Evolutionary conservation across 2,888 invertebrate genomes (phyloP).

Genomic region (Philaethria dido): DNA sequence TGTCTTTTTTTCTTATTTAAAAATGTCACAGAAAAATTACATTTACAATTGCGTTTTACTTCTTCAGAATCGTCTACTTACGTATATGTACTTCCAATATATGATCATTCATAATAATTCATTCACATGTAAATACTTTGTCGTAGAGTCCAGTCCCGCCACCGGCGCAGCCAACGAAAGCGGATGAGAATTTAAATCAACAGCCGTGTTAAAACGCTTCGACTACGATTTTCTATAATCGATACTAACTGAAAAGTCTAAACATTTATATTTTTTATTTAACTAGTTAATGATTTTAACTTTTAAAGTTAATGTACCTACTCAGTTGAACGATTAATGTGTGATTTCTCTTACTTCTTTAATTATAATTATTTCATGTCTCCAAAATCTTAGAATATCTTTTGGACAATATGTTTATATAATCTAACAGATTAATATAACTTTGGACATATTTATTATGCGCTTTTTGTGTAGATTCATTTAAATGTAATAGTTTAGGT

Average conservation of each 20-base stretch:
- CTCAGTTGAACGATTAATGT: constrained; percentile 52
- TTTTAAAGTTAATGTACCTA: constrained; percentile 56
- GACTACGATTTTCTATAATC: constrained; percentile 49
- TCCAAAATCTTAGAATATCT: constrained; percentile 18
- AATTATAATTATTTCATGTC: constrained; percentile 8
- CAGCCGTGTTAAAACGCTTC: constrained; percentile 80
- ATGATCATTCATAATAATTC: not conserved
- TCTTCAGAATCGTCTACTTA: not conserved
- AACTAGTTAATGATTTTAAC: constrained; percentile 53
- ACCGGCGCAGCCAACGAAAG: constrained; percentile 83
- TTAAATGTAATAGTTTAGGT: constrained; percentile 10
- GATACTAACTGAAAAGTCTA: constrained; percentile 63
- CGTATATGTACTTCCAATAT: not conserved
- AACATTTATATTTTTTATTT: constrained; percentile 64
- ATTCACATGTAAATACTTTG: constrained; percentile 53
- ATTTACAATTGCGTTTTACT: constrained; percentile 18
- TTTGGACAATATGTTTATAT: constrained; percentile 18
- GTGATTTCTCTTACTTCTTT: constrained; percentile 23
- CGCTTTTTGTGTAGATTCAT: not conserved
- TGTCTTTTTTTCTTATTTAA: not conserved
- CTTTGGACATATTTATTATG: not conserved
- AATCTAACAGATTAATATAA: not conserved
- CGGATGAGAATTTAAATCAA: constrained; percentile 90
- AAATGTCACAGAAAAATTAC: not conserved
- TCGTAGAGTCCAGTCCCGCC: constrained; percentile 88